Percentiles rank a stretch among this genome's conserved stretches.
These are phyloP conservation scores for Ennomos quercinarius DNA, from an alignment of 2,888 invertebrate genomes.

Conservation along the genomic window DNA sequence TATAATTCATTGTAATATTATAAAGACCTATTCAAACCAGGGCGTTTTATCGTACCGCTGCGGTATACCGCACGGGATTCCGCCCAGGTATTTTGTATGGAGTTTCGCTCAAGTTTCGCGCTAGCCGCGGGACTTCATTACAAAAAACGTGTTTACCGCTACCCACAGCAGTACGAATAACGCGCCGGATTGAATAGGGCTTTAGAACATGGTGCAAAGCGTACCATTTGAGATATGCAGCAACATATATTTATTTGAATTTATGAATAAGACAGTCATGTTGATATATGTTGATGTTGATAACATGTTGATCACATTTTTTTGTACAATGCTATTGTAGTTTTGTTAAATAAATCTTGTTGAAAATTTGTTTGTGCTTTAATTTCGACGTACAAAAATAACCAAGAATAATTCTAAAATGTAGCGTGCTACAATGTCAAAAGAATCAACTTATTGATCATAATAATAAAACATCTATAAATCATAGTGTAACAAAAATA, in stretches of 20 bases:
- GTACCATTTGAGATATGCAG: conserved; percentile 63
- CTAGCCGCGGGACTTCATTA: too few relatives aligned
- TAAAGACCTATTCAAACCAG: too few relatives aligned
- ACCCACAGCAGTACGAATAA: too few relatives aligned
- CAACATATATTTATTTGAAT: conserved; percentile 15
- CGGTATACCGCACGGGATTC: too few relatives aligned
- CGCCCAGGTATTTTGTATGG: too few relatives aligned
- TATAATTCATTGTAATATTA: too few relatives aligned
- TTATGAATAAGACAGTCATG: conserved; percentile 4
- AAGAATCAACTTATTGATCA: neutral
- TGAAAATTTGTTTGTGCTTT: conserved; percentile 33
- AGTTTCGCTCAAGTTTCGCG: too few relatives aligned
- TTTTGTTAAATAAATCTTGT: conserved; percentile 47
- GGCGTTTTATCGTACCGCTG: too few relatives aligned
- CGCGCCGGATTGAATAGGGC: too few relatives aligned
- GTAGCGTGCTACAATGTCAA: neutral
- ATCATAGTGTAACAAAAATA: conserved; percentile 37
- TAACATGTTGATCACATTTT: conserved; percentile 7
- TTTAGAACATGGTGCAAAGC: conserved; percentile 42
- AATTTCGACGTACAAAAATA: conserved; percentile 4
- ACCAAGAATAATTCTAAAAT: neutral
- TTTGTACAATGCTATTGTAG: conserved; percentile 39
- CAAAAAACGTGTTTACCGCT: too few relatives aligned
- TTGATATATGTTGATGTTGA: too few relatives aligned
- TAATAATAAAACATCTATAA: neutral